A percentile compares a stretch with the other conserved stretches of the same genome.
phyloP scores from a whole-genome alignment of 2,797 vertebrate species.

The Scomberomorus guttatus region DNA sequence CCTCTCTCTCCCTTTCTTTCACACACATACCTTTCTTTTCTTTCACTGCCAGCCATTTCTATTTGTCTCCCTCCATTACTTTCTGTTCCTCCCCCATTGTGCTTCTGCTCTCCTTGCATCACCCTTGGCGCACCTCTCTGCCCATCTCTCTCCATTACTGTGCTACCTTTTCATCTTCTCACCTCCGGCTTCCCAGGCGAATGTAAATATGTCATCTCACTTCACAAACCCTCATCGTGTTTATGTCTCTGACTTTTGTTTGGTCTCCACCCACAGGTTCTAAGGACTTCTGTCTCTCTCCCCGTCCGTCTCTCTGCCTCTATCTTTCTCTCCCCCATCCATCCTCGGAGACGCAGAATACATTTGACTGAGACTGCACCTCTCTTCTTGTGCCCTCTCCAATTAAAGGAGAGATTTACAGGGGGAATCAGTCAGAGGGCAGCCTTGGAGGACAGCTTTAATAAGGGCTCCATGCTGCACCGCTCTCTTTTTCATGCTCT shows the following conservation, averaged over 20 bases:
- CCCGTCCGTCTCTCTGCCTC: not conserved
- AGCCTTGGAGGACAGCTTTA: slow-evolving; percentile 84
- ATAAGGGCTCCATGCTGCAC: slow-evolving; percentile 77
- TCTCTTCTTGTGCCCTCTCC: slow-evolving; percentile 78
- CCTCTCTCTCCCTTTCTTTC: slow-evolving; percentile 43
- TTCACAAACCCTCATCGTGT: slow-evolving; percentile 62
- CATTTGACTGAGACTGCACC: slow-evolving; percentile 75
- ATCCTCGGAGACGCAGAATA: slow-evolving; percentile 58
- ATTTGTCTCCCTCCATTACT: slow-evolving; percentile 79
- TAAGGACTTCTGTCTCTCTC: slow-evolving; percentile 21
- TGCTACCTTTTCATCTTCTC: slow-evolving; percentile 72
- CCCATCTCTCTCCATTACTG: slow-evolving; percentile 70
- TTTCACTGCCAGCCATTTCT: slow-evolving; percentile 72
- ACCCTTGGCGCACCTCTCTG: slow-evolving; percentile 69
- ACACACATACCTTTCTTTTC: slow-evolving; percentile 63
- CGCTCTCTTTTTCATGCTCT: slow-evolving; percentile 68
- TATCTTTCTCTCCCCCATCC: slow-evolving; percentile 8
- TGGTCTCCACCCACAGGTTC: slow-evolving; percentile 61
- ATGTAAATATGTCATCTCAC: slow-evolving; percentile 78
- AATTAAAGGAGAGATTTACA: slow-evolving; percentile 87
- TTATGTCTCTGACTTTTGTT: slow-evolving; percentile 64
- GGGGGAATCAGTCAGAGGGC: slow-evolving; percentile 83
- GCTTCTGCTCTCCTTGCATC: slow-evolving; percentile 75
- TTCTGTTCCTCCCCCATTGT: slow-evolving; percentile 72
- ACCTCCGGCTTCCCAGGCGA: slow-evolving; percentile 58